Percentiles rank a stretch among this genome's conserved stretches.
Conservation (phyloP, 2,888 invertebrate genomes). For the Drosophila rellima region DNA sequence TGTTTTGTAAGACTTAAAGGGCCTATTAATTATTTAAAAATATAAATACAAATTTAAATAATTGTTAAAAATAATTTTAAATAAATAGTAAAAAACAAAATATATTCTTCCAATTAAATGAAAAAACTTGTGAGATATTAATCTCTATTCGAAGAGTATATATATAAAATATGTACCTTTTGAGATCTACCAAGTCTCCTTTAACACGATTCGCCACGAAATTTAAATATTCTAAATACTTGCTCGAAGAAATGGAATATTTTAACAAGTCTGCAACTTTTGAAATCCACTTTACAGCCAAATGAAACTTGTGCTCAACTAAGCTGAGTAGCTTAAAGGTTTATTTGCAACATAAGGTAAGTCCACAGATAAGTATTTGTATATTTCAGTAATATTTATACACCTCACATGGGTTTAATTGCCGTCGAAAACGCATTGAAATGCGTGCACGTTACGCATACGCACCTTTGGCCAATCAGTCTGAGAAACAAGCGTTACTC, state of each 20-base stretch:
- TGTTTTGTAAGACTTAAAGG: too few relatives aligned
- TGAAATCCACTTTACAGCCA: not conserved
- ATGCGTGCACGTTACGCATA: constrained; percentile 45
- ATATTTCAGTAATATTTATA: constrained; percentile 11
- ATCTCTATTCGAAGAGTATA: too few relatives aligned
- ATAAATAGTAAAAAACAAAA: too few relatives aligned
- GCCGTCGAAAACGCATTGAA: constrained; percentile 1
- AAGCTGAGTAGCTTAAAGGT: not conserved
- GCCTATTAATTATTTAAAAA: too few relatives aligned
- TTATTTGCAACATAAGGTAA: not conserved
- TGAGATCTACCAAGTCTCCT: too few relatives aligned
- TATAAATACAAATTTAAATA: not conserved
- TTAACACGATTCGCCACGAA: too few relatives aligned
- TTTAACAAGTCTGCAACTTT: not conserved
- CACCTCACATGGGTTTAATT: not conserved
- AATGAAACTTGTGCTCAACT: not conserved
- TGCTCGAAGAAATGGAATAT: not conserved
- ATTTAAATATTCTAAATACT: too few relatives aligned
- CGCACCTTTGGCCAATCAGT: constrained; percentile 42
- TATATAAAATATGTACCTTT: too few relatives aligned
- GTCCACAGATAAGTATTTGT: not conserved
- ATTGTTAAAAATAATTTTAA: not conserved
- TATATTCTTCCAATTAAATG: too few relatives aligned
- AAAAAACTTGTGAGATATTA: too few relatives aligned
- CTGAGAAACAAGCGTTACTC: not conserved